Evolutionary conservation across 2,113 vertebrate species (phyloP), one percentile per base, ranked within the genome.

Genomic region (Hoplias malabaricus): DNA sequence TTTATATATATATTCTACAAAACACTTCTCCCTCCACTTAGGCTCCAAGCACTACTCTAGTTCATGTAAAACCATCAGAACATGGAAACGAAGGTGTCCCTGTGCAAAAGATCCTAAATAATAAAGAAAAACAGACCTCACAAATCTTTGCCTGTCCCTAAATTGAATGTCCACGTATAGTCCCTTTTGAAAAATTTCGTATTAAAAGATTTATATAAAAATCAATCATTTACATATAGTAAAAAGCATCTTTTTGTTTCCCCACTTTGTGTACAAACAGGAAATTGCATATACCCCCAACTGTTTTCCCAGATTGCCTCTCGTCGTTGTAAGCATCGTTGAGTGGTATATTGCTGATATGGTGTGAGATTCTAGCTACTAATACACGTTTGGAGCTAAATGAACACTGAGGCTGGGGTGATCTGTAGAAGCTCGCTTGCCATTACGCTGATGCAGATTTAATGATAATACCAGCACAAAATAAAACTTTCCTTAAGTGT

Each of bases 1-100:
- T 97, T 96, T 96, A 97, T 98, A 96, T 98, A 94, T 98, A 95
- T 96, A 94, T 96, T 98, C 96, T 97, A 96, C 94, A 97, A 98
- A 96, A 96, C 89, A 93, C 93, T 95, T 94, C 90, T 91, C 92
- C 91, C 90, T 92, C 85, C 78, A 90, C 91, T 93, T 92, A 94
- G 95, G 95, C 94, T 95, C 93, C 91, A 93, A 94, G 95, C 95
- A 96, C 96, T 92, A 93, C 92, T 92, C 94, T 95, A 96, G 95
- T 95, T 96, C 94, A 94, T 96, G 95, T 95, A 96, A 95, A 95
- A 92, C 98, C 96, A 97, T 98, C 96, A 95, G 94, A 95, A 96
- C 96, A 95, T 95, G 97, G 95, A 96, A 96, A 96, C 95, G 91
- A 96, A 95, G 95, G 93, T 90, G 91, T 92, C 90, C 90, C 90